Conservation (phyloP, 2,113 vertebrate genomes). For the Phodopus roborovskii region DNA sequence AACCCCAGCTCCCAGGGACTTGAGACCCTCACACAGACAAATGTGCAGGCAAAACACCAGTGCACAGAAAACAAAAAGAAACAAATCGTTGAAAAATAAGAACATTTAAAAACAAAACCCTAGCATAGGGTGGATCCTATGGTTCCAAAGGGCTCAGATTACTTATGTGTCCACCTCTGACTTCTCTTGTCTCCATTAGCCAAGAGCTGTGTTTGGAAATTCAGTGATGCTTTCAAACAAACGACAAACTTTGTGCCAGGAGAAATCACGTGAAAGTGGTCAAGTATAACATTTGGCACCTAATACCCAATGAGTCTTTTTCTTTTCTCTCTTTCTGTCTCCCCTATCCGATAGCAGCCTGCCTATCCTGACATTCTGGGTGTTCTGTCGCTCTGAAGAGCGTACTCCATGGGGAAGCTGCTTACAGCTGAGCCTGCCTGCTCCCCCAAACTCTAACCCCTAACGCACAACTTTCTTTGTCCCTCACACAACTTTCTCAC, state of each 20-base stretch:
- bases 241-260: neutral
- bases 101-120: no score
- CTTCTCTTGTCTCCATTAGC: neutral
- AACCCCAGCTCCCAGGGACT: no score
- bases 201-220: conserved; percentile 4
- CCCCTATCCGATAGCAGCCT: neutral
- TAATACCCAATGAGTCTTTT: neutral
- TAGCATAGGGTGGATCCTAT: neutral
- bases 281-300: neutral
- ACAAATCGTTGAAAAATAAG: no score
- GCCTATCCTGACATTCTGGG: neutral
- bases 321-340: neutral
- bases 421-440: neutral
- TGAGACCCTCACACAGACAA: no score
- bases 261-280: conserved; percentile 44
- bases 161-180: neutral
- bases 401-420: no score
- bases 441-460: neutral
- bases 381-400: neutral
- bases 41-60: no score
- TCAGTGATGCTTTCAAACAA: neutral
- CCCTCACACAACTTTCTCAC: neutral
- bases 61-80: no score
- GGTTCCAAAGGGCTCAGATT: neutral
- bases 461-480: neutral